phyloP scores from a whole-genome alignment of 2,113 vertebrate genomes.

The Australoheros scitulus region DNA sequence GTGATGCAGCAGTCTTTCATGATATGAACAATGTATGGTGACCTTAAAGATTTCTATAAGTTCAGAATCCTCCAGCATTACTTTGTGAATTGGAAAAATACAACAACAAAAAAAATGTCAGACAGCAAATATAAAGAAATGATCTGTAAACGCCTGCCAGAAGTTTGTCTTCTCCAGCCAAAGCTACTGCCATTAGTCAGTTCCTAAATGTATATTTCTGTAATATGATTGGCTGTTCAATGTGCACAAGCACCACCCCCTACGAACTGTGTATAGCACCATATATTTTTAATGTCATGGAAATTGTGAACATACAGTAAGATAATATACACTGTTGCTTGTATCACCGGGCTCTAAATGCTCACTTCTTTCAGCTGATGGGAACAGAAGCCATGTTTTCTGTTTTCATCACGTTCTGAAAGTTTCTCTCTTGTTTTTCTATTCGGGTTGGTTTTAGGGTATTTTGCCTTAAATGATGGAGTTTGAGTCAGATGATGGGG shows the following conservation, averaged over 20 bases:
- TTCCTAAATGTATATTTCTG: not conserved
- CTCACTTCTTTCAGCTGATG: not conserved
- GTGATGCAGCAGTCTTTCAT: not conserved
- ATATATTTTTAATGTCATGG: not conserved
- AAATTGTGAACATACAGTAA: fast-evolving
- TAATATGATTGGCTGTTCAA: not conserved
- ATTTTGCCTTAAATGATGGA: not conserved
- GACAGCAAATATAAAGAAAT: not conserved
- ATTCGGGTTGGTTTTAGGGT: not conserved
- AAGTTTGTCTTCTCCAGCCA: too few species aligned
- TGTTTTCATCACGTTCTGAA: not conserved
- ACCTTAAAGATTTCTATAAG: not conserved
- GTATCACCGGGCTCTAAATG: not conserved
- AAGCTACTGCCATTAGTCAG: not conserved
- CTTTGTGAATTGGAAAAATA: not conserved
- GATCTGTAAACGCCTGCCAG: not conserved
- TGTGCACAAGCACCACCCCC: not conserved
- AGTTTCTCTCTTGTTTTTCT: not conserved
- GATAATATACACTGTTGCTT: not conserved
- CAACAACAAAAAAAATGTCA: not conserved
- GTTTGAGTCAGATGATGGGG: not conserved
- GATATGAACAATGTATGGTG: not conserved
- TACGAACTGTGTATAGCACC: not conserved
- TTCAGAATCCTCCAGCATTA: too few species aligned
- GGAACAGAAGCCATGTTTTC: constrained; percentile 15